Conservation (phyloP, 2,888 invertebrate genomes). For the Eristalis intricaria region DNA sequence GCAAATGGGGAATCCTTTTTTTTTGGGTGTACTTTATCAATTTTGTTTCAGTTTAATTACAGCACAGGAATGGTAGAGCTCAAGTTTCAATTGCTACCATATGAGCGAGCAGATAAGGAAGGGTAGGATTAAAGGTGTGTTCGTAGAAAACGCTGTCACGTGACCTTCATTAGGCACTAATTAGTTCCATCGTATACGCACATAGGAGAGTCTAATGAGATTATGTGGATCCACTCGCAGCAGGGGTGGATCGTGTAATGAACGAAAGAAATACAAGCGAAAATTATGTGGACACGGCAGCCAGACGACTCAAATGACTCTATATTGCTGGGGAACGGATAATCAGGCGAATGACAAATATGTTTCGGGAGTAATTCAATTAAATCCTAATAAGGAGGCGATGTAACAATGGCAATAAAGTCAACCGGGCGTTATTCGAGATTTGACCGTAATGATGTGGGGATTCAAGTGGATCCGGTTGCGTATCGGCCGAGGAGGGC, state of each 20-base stretch:
- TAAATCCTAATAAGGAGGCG: conserved; percentile 20
- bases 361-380: conserved; percentile 22
- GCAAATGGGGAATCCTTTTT: background rate
- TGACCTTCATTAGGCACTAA: conserved; percentile 37
- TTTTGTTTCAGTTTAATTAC: conserved; percentile 16
- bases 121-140: background rate
- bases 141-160: conserved; percentile 17
- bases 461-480: background rate
- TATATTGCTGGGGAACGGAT: background rate
- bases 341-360: conserved; percentile 14
- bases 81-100: background rate
- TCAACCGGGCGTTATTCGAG: background rate
- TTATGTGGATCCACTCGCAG: background rate
- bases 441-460: background rate
- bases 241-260: background rate
- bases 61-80: background rate
- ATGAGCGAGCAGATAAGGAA: background rate
- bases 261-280: conserved; percentile 5
- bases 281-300: conserved; percentile 1
- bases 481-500: background rate
- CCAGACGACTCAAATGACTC: background rate
- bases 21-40: background rate
- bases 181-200: background rate
- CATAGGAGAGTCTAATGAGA: conserved; percentile 11
- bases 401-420: background rate